Conservation (phyloP, 23 tunicate species). For the Clavelina lepadiformis region DNA sequence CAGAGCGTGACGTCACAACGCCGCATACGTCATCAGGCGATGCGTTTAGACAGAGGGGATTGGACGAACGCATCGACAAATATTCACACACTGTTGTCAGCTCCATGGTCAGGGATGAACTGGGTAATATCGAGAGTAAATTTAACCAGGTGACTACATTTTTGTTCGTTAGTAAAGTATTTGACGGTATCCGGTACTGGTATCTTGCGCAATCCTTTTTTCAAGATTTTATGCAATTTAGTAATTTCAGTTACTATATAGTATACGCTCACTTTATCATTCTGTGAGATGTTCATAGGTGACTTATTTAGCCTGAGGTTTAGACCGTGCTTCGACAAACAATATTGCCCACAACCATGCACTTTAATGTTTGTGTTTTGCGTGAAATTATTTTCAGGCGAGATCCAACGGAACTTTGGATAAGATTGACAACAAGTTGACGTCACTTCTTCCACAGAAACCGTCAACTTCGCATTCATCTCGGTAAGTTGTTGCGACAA, state of each 20-base stretch:
- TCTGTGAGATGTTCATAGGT: too few species aligned
- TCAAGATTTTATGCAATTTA: too few species aligned
- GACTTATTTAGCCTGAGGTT: too few species aligned
- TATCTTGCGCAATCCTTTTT: too few species aligned
- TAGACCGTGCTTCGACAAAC: too few species aligned
- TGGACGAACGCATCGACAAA: constrained; percentile 52
- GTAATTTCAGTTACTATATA: too few species aligned
- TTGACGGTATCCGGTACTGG: background rate
- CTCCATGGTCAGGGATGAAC: constrained; percentile 47
- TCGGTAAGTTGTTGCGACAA: constrained; percentile 6
- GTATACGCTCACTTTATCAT: too few species aligned
- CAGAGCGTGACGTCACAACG: constrained; percentile 28
- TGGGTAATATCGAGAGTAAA: constrained; percentile 56
- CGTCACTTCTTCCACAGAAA: constrained; percentile 29
- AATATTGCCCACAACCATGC: too few species aligned
- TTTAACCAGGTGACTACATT: constrained; percentile 41
- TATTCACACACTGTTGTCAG: constrained; percentile 45
- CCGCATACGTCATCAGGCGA: constrained; percentile 9
- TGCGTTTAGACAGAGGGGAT: constrained; percentile 47
- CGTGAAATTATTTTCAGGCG: too few species aligned
- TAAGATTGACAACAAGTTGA: constrained; percentile 45
- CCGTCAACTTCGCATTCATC: constrained; percentile 43
- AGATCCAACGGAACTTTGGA: constrained; percentile 40
- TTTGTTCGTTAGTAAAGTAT: background rate
- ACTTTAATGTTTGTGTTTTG: too few species aligned